Base-by-base conservation (phyloP, 2,797 vertebrate species). In the Euthynnus affinis region DNA sequence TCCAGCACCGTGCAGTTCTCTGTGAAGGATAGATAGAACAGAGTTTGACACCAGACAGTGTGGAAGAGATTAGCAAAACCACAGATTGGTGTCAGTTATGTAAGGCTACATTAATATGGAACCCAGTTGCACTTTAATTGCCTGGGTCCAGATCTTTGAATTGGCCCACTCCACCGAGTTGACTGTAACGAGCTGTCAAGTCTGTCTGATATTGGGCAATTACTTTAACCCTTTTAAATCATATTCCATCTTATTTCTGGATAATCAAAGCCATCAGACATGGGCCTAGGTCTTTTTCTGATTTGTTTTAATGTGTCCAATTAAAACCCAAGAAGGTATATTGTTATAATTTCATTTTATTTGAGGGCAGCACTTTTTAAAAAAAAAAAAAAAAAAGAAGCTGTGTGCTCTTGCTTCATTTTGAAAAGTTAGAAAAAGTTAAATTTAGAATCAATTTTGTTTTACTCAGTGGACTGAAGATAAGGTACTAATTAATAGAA, bases 81-180 rank as follows among this genome's bases (percentile, higher is more conserved):
- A n/a, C 62, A 74, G 64, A 81, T 52, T 22, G 42, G 48, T 71
- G 71, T 75, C 66, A 32, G 71, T 85, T 74, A 81, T 74, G 51
- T 73, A 81, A 78, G 52, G 13, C 46, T 65, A 53, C 27, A 59
- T 75, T 64, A 32, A 46, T 44, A 68, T 44, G 37, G 58, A 46
- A 34, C 27, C 17, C 10, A 6, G 5, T 34, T 14, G 48, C 22
- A 56, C 29, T 57, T 57, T 20, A 46, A 17, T 37, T 37, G 37
- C 9, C 34, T 10, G 9, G 34, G 34, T 37, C 9, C 37, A 37
- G 37, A 37, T 7, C 37, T 37, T 37, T 37, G 37, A 12, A 37
- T 37, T 10, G 2, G 2, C 37, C 37, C 37, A 37, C 37, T 37
- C 37, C 37, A 37, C 9, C 2, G 9, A 37, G 37, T 37, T 10